Conservation (phyloP, 2,888 invertebrate genomes). For the Aphelenchoides bicaudatus region DNA sequence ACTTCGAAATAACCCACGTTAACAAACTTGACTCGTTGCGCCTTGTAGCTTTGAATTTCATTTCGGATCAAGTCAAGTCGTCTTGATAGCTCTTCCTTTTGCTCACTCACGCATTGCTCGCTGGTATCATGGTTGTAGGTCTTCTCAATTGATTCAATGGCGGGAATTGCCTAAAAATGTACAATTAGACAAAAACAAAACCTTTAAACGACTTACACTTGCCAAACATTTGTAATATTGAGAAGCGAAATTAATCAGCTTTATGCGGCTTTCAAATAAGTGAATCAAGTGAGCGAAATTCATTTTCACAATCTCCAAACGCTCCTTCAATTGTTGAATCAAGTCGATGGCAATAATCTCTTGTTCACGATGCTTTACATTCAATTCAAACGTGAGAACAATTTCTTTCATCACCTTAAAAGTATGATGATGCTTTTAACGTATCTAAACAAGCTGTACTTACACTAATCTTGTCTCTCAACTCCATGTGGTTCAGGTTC, state of each 20-base stretch:
- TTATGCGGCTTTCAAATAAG: neutral
- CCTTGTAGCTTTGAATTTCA: neutral
- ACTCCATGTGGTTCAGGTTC: too few relatives aligned
- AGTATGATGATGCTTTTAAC: too few relatives aligned
- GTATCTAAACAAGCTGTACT: too few relatives aligned
- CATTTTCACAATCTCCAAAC: neutral
- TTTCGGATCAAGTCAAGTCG: neutral
- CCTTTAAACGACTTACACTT: neutral
- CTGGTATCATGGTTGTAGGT: neutral
- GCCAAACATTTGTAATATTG: constrained; percentile 1
- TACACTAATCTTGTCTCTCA: too few relatives aligned
- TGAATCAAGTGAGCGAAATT: neutral
- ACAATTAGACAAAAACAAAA: too few relatives aligned
- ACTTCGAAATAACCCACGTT: constrained; percentile 15
- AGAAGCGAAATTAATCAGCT: neutral
- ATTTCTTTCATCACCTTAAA: too few relatives aligned
- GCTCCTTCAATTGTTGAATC: too few relatives aligned
- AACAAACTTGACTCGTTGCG: constrained; percentile 1
- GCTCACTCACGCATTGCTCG: constrained; percentile 2
- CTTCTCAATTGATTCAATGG: neutral
- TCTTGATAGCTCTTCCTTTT: neutral
- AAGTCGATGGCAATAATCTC: too few relatives aligned
- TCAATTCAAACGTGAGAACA: too few relatives aligned
- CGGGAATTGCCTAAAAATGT: neutral
- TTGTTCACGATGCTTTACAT: too few relatives aligned